phyloP scores from a whole-genome alignment of 2,113 vertebrate genomes.

The Cariama cristata region DNA sequence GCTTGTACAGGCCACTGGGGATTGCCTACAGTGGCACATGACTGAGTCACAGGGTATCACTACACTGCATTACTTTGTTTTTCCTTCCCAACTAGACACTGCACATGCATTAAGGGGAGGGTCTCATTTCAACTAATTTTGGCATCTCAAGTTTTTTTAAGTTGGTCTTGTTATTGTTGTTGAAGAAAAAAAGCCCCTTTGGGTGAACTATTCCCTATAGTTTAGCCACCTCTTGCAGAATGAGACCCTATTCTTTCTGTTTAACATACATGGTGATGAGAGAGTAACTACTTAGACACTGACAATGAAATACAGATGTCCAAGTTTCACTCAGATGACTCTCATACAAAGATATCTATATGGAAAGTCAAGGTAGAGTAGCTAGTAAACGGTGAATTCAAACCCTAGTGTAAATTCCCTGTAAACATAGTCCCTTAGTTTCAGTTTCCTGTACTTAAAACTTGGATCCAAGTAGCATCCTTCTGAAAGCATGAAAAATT shows the following conservation, averaged over 20 bases:
- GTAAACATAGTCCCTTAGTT: background rate
- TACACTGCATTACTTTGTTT: background rate
- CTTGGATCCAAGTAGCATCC: background rate
- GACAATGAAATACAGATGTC: background rate
- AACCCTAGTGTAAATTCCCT: background rate
- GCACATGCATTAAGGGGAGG: background rate
- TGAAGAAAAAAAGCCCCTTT: background rate
- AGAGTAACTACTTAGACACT: background rate
- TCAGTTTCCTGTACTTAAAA: background rate
- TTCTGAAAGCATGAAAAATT: background rate
- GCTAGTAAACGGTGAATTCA: background rate
- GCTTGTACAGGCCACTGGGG: background rate
- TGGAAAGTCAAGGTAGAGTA: background rate
- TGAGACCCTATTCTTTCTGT: background rate
- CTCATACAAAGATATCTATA: background rate
- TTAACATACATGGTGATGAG: background rate
- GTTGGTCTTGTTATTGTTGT: background rate
- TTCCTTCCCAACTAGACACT: background rate
- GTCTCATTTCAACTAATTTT: background rate
- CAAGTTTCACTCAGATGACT: background rate
- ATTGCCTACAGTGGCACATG: background rate
- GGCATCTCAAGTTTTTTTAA: background rate
- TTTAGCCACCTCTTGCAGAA: background rate
- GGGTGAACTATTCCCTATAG: background rate
- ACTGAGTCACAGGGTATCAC: background rate